These are phyloP conservation scores for Cyprinodon diabolis DNA, from an alignment of 2,797 vertebrate species.

Conservation along the genomic window DNA sequence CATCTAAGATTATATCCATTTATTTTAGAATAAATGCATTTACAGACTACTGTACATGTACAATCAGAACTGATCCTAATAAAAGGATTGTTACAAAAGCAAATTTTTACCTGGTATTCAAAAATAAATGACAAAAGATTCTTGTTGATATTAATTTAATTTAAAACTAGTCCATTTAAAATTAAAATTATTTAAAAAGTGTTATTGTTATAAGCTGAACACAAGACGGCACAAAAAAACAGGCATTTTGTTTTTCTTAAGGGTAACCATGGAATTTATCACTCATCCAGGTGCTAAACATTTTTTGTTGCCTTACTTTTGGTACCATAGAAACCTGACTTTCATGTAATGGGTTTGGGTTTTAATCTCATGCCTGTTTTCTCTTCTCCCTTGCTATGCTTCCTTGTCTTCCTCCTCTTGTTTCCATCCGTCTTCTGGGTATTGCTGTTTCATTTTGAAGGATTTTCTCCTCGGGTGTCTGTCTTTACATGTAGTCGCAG, in stretches of 20 bases:
- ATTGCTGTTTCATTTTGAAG: not conserved
- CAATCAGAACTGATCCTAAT: too few species aligned
- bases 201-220: too few species aligned
- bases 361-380: not conserved
- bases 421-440: conserved; percentile 7
- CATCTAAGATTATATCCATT: too few species aligned
- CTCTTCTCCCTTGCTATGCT: not conserved
- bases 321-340: not conserved
- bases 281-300: not conserved
- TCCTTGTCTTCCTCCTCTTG: not conserved
- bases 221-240: too few species aligned
- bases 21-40: too few species aligned
- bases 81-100: too few species aligned
- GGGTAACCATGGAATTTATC: not conserved
- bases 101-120: not conserved
- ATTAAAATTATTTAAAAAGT: not conserved
- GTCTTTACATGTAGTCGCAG: not conserved
- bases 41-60: too few species aligned
- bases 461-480: not conserved
- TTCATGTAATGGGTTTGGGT: not conserved
- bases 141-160: too few species aligned
- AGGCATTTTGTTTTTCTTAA: too few species aligned
- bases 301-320: not conserved
- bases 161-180: not conserved
- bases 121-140: not conserved